Evolutionary conservation across 1,140 invertebrate species (phyloP), one percentile per base, ranked within the genome.

Genomic region (Drosophila asahinai): DNA sequence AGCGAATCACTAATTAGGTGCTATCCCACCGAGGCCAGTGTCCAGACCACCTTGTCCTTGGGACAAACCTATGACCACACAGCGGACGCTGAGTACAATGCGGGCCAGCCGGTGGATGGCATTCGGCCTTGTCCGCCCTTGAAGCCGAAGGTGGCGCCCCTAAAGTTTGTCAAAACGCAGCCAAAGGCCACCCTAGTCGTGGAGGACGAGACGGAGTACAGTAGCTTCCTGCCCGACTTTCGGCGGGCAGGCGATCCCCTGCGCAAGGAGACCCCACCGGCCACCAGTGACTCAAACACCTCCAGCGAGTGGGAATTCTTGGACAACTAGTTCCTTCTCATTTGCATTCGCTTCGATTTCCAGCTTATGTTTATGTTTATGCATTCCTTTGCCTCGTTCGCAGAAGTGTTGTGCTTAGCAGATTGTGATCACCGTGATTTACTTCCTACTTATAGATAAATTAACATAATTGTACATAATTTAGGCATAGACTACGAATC

Each of bases 251-350:
- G 61, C 1, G 87, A 92, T 71, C 87, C 87, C 0, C 49, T 80
- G 9, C 61, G 33, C 42, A 78, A 70, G 45, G 59, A 75, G 22
- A 54, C 54, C 14, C 54, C 74, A 6, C 81, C 77, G 6, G 27
- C 71, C 5, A 79, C 86, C 45, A 76, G 77, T 17, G 80, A 87
- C 45, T 92, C 91, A 2, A 91, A 75, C 49, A 86, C 86, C 19
- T 92, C 91, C 43, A 92, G 89, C 65, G 91, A 92, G 72, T 92
- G 91, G 91, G 91, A 92, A 60, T 92, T 92, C 49, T 47, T 92
- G 48, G 91, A 92, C 68, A 92, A 92, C 47, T 92, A 78, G 63
- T 43, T 48, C 36, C 48, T 58, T 65, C 36, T 27, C 19, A 33
- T 40, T 42, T 57, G 52, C 64, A 17, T 64, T 61, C 19, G 17